These are phyloP conservation scores for Arvicanthis niloticus DNA, from an alignment of 2,113 vertebrate genomes.

Conservation along the genomic window DNA sequence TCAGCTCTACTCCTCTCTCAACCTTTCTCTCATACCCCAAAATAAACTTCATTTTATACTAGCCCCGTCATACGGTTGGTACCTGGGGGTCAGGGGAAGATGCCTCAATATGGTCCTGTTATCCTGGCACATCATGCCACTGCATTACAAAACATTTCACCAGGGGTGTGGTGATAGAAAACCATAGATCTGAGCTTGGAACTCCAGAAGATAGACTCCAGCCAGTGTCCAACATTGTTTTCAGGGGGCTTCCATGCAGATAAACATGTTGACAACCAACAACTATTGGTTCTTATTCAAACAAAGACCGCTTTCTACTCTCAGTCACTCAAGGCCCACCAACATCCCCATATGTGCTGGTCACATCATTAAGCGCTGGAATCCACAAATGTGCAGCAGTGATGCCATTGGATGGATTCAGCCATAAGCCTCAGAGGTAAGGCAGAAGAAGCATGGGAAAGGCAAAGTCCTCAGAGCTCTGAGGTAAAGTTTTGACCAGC, in stretches of 20 bases:
- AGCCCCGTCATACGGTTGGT: too few species aligned
- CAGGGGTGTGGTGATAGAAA: not conserved
- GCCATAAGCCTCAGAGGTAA: not conserved
- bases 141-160: too few species aligned
- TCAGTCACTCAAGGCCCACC: not conserved
- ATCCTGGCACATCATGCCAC: too few species aligned
- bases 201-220: not conserved
- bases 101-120: too few species aligned
- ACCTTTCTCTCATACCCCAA: too few species aligned
- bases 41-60: too few species aligned
- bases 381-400: not conserved
- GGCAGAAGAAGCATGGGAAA: not conserved
- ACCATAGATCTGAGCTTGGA: not conserved
- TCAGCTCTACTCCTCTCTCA: too few species aligned
- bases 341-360: not conserved
- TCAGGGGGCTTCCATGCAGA: not conserved
- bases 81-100: too few species aligned
- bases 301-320: not conserved
- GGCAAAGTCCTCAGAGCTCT: not conserved
- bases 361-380: not conserved
- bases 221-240: not conserved
- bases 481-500: not conserved
- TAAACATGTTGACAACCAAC: too few species aligned
- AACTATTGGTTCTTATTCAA: accelerated
- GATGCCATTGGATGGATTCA: not conserved